Evolutionary conservation across 2,797 vertebrate species (phyloP).

Genomic region (Spinus pinus): DNA sequence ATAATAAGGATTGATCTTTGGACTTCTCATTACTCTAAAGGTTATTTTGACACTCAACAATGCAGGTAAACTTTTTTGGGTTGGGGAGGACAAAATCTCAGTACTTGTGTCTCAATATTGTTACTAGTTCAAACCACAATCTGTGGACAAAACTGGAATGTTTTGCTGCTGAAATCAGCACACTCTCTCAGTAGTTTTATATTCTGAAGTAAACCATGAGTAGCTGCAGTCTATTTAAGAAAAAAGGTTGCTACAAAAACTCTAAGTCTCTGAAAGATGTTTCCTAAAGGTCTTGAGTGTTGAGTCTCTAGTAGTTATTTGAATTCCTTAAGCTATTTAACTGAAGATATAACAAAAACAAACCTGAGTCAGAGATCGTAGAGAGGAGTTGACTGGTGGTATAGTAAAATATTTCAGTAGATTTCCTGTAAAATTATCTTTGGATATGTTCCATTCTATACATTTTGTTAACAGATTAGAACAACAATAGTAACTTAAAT

Average conservation of each 20-base stretch:
- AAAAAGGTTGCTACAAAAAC: background rate
- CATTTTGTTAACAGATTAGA: background rate
- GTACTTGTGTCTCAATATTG: background rate
- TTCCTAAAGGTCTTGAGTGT: background rate
- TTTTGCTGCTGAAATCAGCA: background rate
- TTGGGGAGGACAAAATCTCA: background rate
- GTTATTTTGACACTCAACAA: background rate
- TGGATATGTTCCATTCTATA: background rate
- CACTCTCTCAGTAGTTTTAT: background rate
- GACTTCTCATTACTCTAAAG: background rate
- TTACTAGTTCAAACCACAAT: background rate
- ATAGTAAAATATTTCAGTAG: background rate
- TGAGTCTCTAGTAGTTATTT: background rate
- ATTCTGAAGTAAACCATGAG: background rate
- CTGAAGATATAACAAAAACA: background rate
- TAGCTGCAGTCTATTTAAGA: background rate
- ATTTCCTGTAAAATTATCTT: background rate
- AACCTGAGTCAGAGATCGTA: background rate
- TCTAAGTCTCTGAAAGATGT: background rate
- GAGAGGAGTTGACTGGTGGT: background rate
- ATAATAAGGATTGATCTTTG: background rate
- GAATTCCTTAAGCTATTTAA: background rate
- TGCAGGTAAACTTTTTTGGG: background rate
- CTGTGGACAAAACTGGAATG: background rate
- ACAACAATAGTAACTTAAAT: background rate